Evolutionary conservation across 2,888 invertebrate genomes (phyloP).

Genomic region (Heteromyza rotundicornis): DNA sequence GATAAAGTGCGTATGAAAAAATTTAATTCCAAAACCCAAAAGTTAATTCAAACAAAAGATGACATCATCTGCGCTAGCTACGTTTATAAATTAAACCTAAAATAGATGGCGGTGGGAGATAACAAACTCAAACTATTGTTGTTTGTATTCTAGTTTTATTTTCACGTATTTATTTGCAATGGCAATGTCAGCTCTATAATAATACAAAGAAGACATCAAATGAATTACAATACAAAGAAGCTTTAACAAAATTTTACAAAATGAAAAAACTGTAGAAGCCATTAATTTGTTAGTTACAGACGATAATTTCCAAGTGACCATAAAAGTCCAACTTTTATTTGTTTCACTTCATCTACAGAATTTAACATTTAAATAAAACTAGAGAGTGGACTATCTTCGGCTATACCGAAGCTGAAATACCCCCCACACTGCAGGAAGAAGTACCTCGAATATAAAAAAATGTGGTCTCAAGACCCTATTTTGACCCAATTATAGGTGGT

Average conservation of each 20-base stretch:
- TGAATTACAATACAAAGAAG: no score
- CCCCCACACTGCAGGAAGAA: no score
- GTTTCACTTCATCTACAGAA: conserved; percentile 5
- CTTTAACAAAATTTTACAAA: no score
- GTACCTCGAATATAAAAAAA: no score
- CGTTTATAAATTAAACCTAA: background rate
- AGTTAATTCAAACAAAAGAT: no score
- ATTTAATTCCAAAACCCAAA: no score
- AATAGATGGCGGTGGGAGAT: conserved; percentile 1
- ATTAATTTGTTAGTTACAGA: background rate
- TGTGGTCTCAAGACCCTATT: no score
- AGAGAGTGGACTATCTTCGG: no score
- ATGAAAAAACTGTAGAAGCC: background rate
- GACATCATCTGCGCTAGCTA: conserved; percentile 2
- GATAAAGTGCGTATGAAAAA: no score
- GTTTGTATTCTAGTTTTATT: background rate
- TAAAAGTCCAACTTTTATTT: conserved; percentile 11
- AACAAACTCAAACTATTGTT: background rate
- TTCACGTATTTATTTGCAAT: background rate
- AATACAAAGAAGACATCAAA: background rate
- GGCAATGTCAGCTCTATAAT: background rate
- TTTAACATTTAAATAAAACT: no score
- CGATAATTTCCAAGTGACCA: background rate
- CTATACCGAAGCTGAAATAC: no score
- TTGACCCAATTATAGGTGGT: no score